phyloP scores from a whole-genome alignment of 2,797 vertebrate species.

The Danio choprae region DNA sequence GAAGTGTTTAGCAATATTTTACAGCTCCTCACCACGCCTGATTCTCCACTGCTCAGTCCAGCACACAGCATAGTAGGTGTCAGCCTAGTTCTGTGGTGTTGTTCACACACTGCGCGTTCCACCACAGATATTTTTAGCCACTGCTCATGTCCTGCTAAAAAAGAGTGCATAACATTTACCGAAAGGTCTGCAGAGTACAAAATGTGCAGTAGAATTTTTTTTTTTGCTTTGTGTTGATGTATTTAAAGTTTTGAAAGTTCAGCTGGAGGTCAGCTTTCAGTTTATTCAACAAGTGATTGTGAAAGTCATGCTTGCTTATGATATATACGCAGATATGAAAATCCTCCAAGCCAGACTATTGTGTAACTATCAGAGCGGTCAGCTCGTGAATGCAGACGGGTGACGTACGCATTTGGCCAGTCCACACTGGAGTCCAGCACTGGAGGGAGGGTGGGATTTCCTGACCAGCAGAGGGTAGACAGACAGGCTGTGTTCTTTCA shows the following conservation, averaged over 20 bases:
- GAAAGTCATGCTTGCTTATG: conserved; percentile 20
- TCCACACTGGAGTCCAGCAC: conserved; percentile 65
- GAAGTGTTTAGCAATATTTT: not conserved
- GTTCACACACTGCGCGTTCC: conserved; percentile 58
- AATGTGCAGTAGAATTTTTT: conserved; percentile 1
- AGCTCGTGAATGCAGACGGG: conserved; percentile 11
- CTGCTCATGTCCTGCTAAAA: conserved; percentile 25
- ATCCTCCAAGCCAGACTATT: not conserved
- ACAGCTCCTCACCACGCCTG: conserved; percentile 45
- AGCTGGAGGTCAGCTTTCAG: not conserved
- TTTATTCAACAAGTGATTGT: not conserved
- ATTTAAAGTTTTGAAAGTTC: not conserved
- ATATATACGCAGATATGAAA: conserved; percentile 24
- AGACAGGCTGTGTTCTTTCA: conserved; percentile 49
- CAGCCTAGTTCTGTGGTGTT: conserved; percentile 53
- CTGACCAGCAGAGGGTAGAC: conserved; percentile 56
- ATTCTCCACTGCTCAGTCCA: conserved; percentile 60
- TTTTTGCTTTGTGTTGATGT: not conserved
- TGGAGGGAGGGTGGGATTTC: conserved; percentile 54
- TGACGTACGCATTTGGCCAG: conserved; percentile 58
- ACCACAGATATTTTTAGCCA: conserved; percentile 68
- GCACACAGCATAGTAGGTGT: conserved; percentile 67
- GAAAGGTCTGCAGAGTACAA: not conserved
- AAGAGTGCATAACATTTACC: conserved; percentile 2
- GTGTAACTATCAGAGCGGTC: conserved; percentile 25